Evolutionary conservation across 2,888 invertebrate species (phyloP).

Genomic region (Achlya flavicornis): DNA sequence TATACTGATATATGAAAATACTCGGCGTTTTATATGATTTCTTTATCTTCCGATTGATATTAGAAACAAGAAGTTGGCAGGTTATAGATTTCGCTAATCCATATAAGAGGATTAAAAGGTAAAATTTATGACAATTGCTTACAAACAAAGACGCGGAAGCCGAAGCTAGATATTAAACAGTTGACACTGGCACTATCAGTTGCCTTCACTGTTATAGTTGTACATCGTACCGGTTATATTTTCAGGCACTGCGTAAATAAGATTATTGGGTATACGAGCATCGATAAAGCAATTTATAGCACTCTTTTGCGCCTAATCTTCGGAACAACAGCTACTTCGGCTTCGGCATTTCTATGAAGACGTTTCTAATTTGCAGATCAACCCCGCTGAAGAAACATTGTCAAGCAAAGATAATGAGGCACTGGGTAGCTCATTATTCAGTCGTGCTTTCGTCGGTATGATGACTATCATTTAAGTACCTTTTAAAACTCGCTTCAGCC

Average conservation of each 20-base stretch:
- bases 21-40: background rate
- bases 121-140: constrained; percentile 9
- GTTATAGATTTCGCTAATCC: constrained; percentile 3
- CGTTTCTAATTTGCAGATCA: constrained; percentile 14
- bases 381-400: constrained; percentile 22
- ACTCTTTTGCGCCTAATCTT: no score
- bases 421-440: constrained; percentile 29
- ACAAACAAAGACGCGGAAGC: constrained; percentile 2
- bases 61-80: background rate
- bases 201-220: no score
- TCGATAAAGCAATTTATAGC: no score
- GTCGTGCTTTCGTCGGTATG: constrained; percentile 26
- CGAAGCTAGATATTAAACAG: background rate
- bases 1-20: background rate
- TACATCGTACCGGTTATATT: no score
- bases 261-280: no score
- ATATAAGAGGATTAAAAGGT: constrained; percentile 4
- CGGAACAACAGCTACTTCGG: no score
- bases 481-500: no score
- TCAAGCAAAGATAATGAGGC: constrained; percentile 30
- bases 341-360: no score
- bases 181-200: background rate
- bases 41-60: background rate
- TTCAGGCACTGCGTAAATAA: no score
- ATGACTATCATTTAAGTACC: background rate